These are phyloP conservation scores for Lepidurus packardi DNA, from an alignment of 1,140 invertebrate species.

Conservation along the genomic window DNA sequence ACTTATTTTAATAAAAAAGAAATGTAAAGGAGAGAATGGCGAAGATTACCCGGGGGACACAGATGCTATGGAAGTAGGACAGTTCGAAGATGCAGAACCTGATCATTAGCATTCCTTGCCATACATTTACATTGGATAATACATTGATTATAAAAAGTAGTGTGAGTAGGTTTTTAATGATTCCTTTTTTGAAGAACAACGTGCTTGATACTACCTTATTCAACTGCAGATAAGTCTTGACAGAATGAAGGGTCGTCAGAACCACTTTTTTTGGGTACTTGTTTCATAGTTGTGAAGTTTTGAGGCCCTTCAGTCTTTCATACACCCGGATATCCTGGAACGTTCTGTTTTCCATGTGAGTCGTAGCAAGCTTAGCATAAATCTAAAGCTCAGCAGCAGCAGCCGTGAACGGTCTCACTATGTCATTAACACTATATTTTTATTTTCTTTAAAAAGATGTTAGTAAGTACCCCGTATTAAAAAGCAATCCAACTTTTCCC, in stretches of 20 bases:
- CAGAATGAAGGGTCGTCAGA: neutral
- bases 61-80: slow-evolving; percentile 51
- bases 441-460: neutral
- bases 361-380: slow-evolving; percentile 14
- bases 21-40: slow-evolving; percentile 43
- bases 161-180: neutral
- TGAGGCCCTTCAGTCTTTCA: neutral
- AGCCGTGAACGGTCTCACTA: neutral
- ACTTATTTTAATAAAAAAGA: slow-evolving; percentile 37
- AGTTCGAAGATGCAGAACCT: slow-evolving; percentile 53
- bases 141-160: neutral
- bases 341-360: neutral
- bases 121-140: neutral
- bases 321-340: slow-evolving; percentile 17
- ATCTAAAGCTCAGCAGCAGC: neutral
- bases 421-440: neutral
- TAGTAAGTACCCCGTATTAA: neutral
- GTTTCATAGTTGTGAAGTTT: slow-evolving; percentile 2
- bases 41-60: slow-evolving; percentile 42
- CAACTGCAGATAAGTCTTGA: neutral
- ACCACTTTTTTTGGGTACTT: slow-evolving; percentile 7
- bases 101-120: slow-evolving; percentile 30
- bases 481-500: neutral
- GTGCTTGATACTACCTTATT: neutral
- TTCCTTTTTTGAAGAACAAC: neutral